These are phyloP conservation scores for Ammospiza nelsoni DNA, from an alignment of 2,113 vertebrate genomes.

Conservation along the genomic window DNA sequence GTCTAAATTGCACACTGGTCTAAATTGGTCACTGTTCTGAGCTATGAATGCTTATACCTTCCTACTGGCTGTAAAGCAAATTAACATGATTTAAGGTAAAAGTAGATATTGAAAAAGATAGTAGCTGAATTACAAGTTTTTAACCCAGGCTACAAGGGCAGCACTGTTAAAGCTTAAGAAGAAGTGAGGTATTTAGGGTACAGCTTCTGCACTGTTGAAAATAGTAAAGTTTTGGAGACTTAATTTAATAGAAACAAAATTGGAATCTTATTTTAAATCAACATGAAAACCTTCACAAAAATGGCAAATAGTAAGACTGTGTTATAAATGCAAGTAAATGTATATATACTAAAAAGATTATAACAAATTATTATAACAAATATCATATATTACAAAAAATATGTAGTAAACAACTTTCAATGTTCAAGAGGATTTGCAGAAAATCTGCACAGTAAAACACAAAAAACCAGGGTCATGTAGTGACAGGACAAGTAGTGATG, in stretches of 20 bases:
- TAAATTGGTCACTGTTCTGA: neutral
- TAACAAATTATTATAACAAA: neutral
- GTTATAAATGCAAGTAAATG: neutral
- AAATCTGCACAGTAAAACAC: neutral
- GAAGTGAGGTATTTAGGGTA: neutral
- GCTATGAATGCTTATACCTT: neutral
- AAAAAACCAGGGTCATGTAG: neutral
- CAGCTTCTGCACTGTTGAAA: neutral
- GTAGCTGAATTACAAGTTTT: neutral
- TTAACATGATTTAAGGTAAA: neutral
- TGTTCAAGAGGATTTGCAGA: neutral
- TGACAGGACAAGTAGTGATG: fast-evolving
- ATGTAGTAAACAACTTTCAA: neutral
- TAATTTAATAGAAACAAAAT: neutral
- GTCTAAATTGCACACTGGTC: neutral
- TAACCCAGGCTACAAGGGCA: neutral
- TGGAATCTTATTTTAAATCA: neutral
- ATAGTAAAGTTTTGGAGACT: neutral
- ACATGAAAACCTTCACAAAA: neutral
- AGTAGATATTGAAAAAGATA: neutral
- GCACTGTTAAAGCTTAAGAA: neutral
- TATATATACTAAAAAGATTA: neutral
- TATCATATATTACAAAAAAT: neutral
- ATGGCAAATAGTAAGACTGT: neutral
- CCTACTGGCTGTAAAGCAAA: neutral